A percentile compares a stretch with the other conserved stretches of the same genome.
Conservation (phyloP, 2,888 invertebrate species). For the Iselma pallidipennis region DNA sequence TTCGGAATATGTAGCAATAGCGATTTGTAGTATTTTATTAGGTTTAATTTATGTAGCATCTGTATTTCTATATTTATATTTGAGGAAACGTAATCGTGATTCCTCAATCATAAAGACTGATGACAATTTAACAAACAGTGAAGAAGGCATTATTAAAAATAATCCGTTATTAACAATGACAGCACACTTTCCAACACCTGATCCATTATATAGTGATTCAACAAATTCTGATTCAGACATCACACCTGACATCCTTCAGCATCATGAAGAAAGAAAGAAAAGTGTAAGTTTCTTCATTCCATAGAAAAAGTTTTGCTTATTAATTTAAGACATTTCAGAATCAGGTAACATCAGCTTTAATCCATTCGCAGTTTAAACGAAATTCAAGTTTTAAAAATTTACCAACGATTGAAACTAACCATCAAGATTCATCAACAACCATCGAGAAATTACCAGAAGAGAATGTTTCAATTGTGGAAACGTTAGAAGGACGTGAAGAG, state of each 20-base stretch:
- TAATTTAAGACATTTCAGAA: conserved; percentile 43
- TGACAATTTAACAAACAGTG: conserved; percentile 56
- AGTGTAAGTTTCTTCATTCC: conserved; percentile 46
- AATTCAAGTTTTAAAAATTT: conserved; percentile 9
- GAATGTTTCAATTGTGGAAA: conserved; percentile 84
- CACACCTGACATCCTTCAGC: conserved; percentile 55
- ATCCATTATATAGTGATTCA: conserved; percentile 60
- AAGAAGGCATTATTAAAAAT: conserved; percentile 75
- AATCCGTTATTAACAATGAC: conserved; percentile 71
- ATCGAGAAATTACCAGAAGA: conserved; percentile 80
- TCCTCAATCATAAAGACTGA: conserved; percentile 30
- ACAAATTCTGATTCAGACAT: conserved; percentile 70
- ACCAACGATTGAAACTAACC: conserved; percentile 37
- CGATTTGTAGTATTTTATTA: conserved; percentile 80
- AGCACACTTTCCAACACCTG: conserved; percentile 62
- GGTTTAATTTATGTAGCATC: conserved; percentile 86
- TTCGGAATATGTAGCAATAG: conserved; percentile 82
- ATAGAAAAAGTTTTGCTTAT: not conserved
- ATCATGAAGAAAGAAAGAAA: conserved; percentile 49
- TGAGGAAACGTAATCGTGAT: conserved; percentile 64
- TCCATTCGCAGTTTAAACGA: conserved; percentile 62
- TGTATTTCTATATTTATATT: conserved; percentile 79
- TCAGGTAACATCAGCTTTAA: conserved; percentile 70
- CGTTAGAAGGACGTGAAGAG: conserved; percentile 68
- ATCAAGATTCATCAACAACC: conserved; percentile 62